These are phyloP conservation scores for Cheilosia urbana DNA, from an alignment of 2,888 invertebrate species.

Conservation along the genomic window DNA sequence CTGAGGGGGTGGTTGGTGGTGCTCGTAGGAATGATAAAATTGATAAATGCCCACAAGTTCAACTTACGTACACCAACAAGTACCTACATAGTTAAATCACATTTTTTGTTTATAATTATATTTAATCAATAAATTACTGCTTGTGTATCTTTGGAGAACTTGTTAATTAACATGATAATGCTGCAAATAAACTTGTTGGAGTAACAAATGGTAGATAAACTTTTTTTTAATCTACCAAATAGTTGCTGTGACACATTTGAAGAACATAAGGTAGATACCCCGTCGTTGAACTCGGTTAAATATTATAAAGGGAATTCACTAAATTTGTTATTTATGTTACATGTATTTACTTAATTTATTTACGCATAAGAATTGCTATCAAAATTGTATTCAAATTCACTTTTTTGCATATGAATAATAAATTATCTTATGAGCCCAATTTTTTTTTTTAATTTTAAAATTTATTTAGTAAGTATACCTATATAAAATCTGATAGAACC, in stretches of 20 bases:
- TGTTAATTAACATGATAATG: constrained; percentile 35
- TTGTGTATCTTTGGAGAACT: constrained; percentile 20
- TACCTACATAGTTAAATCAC: constrained; percentile 36
- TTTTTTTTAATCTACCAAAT: constrained; percentile 19
- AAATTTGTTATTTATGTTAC: too few relatives aligned
- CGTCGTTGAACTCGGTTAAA: background rate
- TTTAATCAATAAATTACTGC: constrained; percentile 54
- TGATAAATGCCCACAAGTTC: constrained; percentile 21
- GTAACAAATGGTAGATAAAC: constrained; percentile 41
- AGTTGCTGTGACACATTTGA: constrained; percentile 37
- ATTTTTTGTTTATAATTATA: constrained; percentile 33
- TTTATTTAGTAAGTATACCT: too few relatives aligned
- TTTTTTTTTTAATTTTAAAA: too few relatives aligned
- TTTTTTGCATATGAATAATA: too few relatives aligned
- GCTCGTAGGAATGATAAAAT: constrained; percentile 25
- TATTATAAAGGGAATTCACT: too few relatives aligned
- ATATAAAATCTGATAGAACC: too few relatives aligned
- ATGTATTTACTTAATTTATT: too few relatives aligned
- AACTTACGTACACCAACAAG: constrained; percentile 20
- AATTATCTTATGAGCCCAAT: too few relatives aligned
- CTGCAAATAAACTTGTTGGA: constrained; percentile 8
- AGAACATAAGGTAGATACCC: background rate
- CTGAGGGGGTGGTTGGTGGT: background rate
- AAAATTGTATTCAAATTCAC: too few relatives aligned
- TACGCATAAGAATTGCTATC: too few relatives aligned